Percentiles rank a stretch among this genome's conserved stretches.
These are phyloP conservation scores for Ahaetulla prasina DNA, from an alignment of 2,113 vertebrate genomes.

Conservation along the genomic window DNA sequence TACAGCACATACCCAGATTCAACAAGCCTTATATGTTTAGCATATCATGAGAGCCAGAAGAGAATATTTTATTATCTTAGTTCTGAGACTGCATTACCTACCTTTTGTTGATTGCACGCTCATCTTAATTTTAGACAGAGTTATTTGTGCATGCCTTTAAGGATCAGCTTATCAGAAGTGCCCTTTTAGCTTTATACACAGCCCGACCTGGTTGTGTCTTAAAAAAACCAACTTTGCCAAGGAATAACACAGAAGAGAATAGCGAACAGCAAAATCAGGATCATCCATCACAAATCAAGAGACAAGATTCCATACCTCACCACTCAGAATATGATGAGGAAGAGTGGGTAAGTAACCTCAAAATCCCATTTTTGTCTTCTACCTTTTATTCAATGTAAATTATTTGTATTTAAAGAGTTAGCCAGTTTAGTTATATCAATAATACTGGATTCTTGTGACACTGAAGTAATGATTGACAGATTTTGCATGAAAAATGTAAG, in stretches of 20 bases:
- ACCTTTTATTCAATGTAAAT: neutral
- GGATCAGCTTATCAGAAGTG: conserved; percentile 92
- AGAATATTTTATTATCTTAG: neutral
- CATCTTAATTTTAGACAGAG: conserved; percentile 77
- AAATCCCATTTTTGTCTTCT: neutral
- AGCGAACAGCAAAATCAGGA: conserved; percentile 58
- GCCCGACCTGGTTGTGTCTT: conserved; percentile 84
- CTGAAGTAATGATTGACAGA: neutral
- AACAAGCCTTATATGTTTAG: neutral
- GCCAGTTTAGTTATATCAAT: neutral
- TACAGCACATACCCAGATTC: neutral
- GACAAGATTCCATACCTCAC: conserved; percentile 88
- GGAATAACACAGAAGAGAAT: conserved; percentile 47
- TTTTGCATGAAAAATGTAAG: neutral
- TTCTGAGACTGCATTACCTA: neutral
- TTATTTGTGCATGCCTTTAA: conserved; percentile 93
- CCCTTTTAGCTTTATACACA: conserved; percentile 88
- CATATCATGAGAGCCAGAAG: neutral
- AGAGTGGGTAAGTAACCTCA: conserved; percentile 84
- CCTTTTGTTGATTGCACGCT: conserved; percentile 26
- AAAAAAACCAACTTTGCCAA: conserved; percentile 70
- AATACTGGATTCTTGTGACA: neutral
- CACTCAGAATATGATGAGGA: conserved; percentile 95
- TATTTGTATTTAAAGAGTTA: neutral
- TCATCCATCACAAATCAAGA: conserved; percentile 53